phyloP scores from a whole-genome alignment of 2,888 invertebrate species.

The Blastobasis lacticolella region DNA sequence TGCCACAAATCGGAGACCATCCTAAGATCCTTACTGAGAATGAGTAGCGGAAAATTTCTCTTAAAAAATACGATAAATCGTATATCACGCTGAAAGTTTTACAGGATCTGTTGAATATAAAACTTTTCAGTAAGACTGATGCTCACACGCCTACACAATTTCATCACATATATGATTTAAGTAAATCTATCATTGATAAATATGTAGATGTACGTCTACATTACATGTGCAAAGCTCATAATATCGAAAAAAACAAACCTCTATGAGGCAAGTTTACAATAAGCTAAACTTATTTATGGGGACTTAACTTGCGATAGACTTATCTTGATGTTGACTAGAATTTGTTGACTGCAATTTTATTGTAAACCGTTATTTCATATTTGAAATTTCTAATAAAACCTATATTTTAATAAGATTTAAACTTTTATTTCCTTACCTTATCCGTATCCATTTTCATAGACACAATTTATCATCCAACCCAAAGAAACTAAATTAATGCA shows the following conservation, averaged over 20 bases:
- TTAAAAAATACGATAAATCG: neutral
- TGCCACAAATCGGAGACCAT: neutral
- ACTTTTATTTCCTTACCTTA: too few species aligned
- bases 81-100: neutral
- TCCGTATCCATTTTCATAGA: too few species aligned
- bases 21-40: neutral
- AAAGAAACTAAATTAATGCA: constrained; percentile 9
- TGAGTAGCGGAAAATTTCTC: neutral
- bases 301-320: too few species aligned
- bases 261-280: neutral
- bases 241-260: neutral
- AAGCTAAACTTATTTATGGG: neutral
- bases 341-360: too few species aligned
- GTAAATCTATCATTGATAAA: neutral
- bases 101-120: too few species aligned
- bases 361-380: too few species aligned
- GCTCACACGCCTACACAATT: neutral
- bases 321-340: too few species aligned
- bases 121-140: neutral
- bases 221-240: neutral
- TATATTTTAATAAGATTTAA: too few species aligned
- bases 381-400: too few species aligned
- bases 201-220: neutral
- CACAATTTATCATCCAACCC: neutral
- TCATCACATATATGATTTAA: neutral